These are phyloP conservation scores for Molossus molossus DNA, from an alignment of 2,797 vertebrate species.

Conservation along the genomic window DNA sequence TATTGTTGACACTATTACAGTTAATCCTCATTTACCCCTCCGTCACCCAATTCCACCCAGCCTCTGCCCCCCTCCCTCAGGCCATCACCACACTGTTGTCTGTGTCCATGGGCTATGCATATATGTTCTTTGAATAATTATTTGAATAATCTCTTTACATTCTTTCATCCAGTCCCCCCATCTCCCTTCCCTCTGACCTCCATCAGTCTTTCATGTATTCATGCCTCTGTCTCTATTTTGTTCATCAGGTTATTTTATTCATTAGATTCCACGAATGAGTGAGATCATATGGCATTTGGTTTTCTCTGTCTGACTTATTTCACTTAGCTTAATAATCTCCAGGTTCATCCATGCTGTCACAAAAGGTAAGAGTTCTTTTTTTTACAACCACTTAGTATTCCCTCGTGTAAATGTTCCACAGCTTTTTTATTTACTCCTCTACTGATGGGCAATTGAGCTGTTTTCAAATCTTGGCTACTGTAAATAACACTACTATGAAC, in stretches of 20 bases:
- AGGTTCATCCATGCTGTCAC: background rate
- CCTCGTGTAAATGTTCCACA: background rate
- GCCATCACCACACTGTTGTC: background rate
- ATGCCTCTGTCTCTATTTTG: background rate
- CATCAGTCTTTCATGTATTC: background rate
- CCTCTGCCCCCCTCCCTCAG: background rate
- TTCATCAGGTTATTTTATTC: background rate
- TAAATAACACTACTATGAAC: background rate
- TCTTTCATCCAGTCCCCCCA: background rate
- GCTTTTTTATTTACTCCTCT: background rate
- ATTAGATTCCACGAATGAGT: background rate
- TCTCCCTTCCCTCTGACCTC: background rate
- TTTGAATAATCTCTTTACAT: background rate
- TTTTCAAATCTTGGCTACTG: background rate
- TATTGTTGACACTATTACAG: background rate
- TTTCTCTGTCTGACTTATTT: background rate
- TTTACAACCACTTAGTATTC: background rate
- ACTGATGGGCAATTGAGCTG: background rate
- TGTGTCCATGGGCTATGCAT: background rate
- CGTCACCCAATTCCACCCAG: background rate
- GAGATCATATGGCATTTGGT: background rate
- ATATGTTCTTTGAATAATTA: background rate
- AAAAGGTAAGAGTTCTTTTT: background rate
- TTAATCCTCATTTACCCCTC: background rate
- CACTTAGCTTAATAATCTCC: background rate